A percentile compares a stretch with the other conserved stretches of the same genome.
These are phyloP conservation scores for Perizoma flavofasciatum DNA, from an alignment of 2,888 invertebrate species.

Conservation along the genomic window DNA sequence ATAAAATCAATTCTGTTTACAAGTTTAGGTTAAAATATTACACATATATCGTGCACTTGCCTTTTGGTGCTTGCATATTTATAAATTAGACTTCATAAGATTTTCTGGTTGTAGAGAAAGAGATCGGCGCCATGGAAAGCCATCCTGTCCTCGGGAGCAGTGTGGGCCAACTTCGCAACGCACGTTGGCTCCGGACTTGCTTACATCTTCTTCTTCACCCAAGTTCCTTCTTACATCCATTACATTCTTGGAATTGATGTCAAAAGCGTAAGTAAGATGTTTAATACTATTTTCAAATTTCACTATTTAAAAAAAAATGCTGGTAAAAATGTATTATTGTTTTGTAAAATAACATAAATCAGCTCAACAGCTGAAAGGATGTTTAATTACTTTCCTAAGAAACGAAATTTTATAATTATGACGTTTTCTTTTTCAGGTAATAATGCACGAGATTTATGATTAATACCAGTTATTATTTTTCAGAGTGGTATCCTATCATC, in stretches of 20 bases:
- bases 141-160: constrained; percentile 73
- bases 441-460: neutral
- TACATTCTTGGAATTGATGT: constrained; percentile 78
- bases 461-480: neutral
- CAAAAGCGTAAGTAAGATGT: constrained; percentile 66
- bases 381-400: neutral
- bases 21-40: too few species aligned
- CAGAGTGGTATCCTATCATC: constrained; percentile 85
- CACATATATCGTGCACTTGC: too few species aligned
- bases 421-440: too few species aligned
- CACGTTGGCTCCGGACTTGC: constrained; percentile 82
- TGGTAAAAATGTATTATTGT: too few species aligned
- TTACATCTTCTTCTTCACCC: constrained; percentile 86
- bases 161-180: constrained; percentile 81
- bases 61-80: too few species aligned
- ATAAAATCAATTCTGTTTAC: too few species aligned
- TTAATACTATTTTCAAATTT: too few species aligned
- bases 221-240: constrained; percentile 86
- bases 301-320: too few species aligned
- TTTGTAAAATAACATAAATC: too few species aligned
- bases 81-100: too few species aligned
- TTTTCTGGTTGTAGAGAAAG: constrained; percentile 45
- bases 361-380: neutral
- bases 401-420: too few species aligned
- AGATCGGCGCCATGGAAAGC: constrained; percentile 77